Conservation (phyloP, 1,140 invertebrate genomes). For the Euglossa dilemma region DNA sequence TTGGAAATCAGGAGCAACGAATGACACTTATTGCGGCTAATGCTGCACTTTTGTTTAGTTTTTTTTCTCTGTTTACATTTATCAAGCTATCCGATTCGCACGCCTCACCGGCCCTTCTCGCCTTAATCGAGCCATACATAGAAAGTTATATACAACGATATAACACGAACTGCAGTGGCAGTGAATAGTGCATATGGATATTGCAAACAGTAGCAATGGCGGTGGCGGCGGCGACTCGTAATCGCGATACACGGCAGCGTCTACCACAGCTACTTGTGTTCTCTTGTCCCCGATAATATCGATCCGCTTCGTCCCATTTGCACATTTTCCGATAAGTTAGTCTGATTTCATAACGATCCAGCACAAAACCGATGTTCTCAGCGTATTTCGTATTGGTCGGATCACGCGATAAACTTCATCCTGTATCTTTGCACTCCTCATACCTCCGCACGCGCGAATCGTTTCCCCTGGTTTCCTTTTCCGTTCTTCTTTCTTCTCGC, state of each 20-base stretch:
- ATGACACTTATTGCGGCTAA: conserved; percentile 37
- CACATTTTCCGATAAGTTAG: neutral
- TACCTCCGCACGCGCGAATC: conserved; percentile 15
- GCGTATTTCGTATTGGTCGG: neutral
- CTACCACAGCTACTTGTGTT: conserved; percentile 75
- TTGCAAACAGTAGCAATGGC: conserved; percentile 76
- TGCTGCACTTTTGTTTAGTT: conserved; percentile 21
- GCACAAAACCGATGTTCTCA: conserved; percentile 4
- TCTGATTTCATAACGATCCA: conserved; percentile 14
- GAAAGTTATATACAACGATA: conserved; percentile 74
- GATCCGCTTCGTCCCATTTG: conserved; percentile 10
- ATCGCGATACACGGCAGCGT: conserved; percentile 78
- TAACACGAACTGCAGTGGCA: conserved; percentile 82
- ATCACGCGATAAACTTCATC: neutral
- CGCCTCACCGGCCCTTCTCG: conserved; percentile 49
- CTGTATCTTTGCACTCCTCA: neutral
- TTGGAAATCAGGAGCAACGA: conserved; percentile 23
- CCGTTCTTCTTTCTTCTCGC: conserved; percentile 2
- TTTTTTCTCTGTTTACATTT: neutral
- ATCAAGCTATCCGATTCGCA: conserved; percentile 44
- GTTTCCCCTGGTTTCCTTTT: conserved; percentile 12
- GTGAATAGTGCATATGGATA: conserved; percentile 82
- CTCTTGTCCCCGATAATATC: conserved; percentile 45
- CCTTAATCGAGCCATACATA: conserved; percentile 64
- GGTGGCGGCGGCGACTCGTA: conserved; percentile 58